phyloP scores from a whole-genome alignment of 2,888 invertebrate genomes.

The Meta bourneti region DNA sequence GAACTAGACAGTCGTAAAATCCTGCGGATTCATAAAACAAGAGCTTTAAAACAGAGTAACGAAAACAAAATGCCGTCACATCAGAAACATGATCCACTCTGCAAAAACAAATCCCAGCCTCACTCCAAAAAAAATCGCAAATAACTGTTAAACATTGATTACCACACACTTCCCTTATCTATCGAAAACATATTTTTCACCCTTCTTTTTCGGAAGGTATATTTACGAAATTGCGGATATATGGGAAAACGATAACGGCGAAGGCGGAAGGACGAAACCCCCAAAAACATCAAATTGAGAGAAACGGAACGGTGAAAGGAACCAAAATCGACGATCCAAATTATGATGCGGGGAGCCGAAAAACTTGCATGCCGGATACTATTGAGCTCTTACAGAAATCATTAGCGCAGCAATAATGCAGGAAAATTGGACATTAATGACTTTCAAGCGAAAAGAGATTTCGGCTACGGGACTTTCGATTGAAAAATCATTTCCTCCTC shows the following conservation, averaged over 20 bases:
- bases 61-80: no score
- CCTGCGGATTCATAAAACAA: no score
- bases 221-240: conserved; percentile 53
- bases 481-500: conserved; percentile 29
- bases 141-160: no score
- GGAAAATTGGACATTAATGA: conserved; percentile 57
- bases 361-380: conserved; percentile 9
- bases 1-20: no score
- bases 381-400: conserved; percentile 41
- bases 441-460: conserved; percentile 27
- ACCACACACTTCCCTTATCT: no score
- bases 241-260: conserved; percentile 65
- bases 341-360: conserved; percentile 10
- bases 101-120: no score
- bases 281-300: no score
- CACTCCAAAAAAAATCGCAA: no score
- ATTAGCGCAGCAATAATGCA: conserved; percentile 49
- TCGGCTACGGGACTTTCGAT: conserved; percentile 7
- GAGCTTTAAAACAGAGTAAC: no score
- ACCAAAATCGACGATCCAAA: conserved; percentile 23
- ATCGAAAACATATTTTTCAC: no score
- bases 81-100: no score
- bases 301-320: background rate
- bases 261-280: background rate
- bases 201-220: background rate